Evolutionary conservation across 2,888 invertebrate species (phyloP).

Genomic region (Boloria selene): DNA sequence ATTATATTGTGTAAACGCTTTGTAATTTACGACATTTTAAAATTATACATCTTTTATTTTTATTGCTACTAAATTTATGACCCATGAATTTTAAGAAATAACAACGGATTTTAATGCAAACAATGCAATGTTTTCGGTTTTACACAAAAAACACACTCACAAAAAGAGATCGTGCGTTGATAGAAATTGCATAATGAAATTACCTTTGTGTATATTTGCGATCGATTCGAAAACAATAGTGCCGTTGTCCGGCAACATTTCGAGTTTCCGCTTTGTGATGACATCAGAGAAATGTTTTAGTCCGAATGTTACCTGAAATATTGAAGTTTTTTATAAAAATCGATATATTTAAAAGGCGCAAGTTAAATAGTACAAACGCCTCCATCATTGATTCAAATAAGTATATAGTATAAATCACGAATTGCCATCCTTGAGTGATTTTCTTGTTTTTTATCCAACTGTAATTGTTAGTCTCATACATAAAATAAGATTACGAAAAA

Average conservation of each 20-base stretch:
- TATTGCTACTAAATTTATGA: constrained; percentile 8
- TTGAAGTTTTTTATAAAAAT: background rate
- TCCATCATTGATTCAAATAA: background rate
- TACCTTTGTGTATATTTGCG: constrained; percentile 91
- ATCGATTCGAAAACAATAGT: constrained; percentile 96
- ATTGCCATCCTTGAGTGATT: background rate
- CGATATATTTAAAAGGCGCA: background rate
- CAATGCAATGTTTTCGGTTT: constrained; percentile 28
- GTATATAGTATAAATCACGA: background rate
- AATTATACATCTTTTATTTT: background rate
- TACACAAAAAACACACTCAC: constrained; percentile 17
- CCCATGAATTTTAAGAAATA: background rate
- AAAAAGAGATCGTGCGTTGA: constrained; percentile 31
- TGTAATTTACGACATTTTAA: constrained; percentile 4
- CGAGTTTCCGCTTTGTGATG: constrained; percentile 94
- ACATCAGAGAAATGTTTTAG: constrained; percentile 96
- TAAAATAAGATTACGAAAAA: no score
- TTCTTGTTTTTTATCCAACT: background rate
- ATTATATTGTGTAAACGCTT: constrained; percentile 35
- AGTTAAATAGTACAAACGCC: background rate
- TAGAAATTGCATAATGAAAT: constrained; percentile 38
- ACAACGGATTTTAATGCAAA: constrained; percentile 19
- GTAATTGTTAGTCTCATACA: background rate
- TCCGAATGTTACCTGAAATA: constrained; percentile 73
- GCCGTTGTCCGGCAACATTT: constrained; percentile 96